These are phyloP conservation scores for Protomyctophum bolini DNA, from an alignment of 2,113 vertebrate genomes.

Conservation along the genomic window DNA sequence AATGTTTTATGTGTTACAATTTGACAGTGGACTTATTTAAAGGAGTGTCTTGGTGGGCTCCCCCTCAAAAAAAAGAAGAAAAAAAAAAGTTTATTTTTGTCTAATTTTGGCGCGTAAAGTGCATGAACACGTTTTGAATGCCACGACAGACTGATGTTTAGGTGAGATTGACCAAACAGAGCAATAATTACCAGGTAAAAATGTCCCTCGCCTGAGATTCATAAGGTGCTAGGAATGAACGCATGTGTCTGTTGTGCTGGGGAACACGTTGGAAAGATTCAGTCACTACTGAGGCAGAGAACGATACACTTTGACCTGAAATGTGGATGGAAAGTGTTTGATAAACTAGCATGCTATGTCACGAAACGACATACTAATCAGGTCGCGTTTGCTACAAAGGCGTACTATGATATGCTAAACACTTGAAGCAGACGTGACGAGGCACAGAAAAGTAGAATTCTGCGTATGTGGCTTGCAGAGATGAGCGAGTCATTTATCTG, in stretches of 20 bases:
- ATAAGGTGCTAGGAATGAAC: constrained; percentile 76
- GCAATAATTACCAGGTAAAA: constrained; percentile 81
- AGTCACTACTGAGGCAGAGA: constrained; percentile 33
- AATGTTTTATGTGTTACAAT: constrained; percentile 53
- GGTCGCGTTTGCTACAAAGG: constrained; percentile 33
- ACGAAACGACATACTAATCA: constrained; percentile 43
- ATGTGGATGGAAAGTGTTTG: constrained; percentile 16
- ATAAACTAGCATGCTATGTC: constrained; percentile 45
- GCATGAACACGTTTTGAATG: constrained; percentile 43
- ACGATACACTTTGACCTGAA: constrained; percentile 47
- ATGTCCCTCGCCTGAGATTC: constrained; percentile 62
- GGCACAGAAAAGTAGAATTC: constrained; percentile 33
- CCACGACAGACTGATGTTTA: constrained; percentile 45
- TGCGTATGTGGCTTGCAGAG: constrained; percentile 23
- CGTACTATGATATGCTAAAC: constrained; percentile 37
- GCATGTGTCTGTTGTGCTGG: constrained; percentile 47
- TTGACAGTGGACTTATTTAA: constrained; percentile 33
- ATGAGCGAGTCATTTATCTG: constrained; percentile 30
- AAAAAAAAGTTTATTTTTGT: constrained; percentile 43
- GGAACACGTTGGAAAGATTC: constrained; percentile 49
- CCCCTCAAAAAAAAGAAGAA: constrained; percentile 16
- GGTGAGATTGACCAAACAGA: constrained; percentile 68
- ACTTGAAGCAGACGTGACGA: constrained; percentile 34
- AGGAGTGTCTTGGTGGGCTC: constrained; percentile 15
- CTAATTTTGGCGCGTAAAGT: constrained; percentile 57